A percentile compares a stretch with the other conserved stretches of the same genome.
phyloP scores from a whole-genome alignment of 1,140 invertebrate genomes.

The Adoxophyes honmai region DNA sequence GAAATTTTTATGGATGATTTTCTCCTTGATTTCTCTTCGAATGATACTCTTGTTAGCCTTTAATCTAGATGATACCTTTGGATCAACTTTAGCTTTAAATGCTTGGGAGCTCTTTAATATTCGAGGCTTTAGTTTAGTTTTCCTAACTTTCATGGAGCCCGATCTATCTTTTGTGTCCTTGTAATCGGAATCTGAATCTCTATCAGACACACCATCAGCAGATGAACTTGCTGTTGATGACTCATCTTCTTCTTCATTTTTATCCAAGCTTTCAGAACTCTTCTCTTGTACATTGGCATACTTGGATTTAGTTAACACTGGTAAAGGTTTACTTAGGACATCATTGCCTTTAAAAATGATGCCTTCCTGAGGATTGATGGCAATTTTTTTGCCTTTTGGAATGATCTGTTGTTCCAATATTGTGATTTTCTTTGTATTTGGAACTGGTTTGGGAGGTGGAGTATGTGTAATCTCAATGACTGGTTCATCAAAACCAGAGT shows the following conservation, averaged over 20 bases:
- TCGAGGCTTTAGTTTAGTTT: conserved; percentile 54
- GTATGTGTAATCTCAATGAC: conserved; percentile 65
- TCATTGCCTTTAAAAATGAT: conserved; percentile 68
- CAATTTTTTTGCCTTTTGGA: conserved; percentile 71
- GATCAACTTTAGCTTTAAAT: conserved; percentile 40
- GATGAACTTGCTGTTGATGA: conserved; percentile 65
- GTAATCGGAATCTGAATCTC: conserved; percentile 74
- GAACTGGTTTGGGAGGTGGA: conserved; percentile 58
- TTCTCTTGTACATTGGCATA: conserved; percentile 36
- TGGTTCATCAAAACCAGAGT: conserved; percentile 54
- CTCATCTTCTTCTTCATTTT: conserved; percentile 50
- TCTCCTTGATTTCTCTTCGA: conserved; percentile 59
- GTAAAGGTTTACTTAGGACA: conserved; percentile 59
- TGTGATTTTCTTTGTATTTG: conserved; percentile 72
- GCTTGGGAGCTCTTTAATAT: conserved; percentile 49
- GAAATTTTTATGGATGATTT: conserved; percentile 40
- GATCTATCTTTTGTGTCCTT: conserved; percentile 61
- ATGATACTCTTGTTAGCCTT: conserved; percentile 52
- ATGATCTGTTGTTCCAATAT: conserved; percentile 73
- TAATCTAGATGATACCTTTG: conserved; percentile 43
- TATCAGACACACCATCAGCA: conserved; percentile 62
- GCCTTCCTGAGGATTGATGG: conserved; percentile 59
- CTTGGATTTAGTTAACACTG: conserved; percentile 53
- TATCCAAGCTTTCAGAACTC: conserved; percentile 26
- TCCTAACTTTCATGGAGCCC: conserved; percentile 42